phyloP scores from a whole-genome alignment of 2,888 invertebrate species.

The Elysia crispata region DNA sequence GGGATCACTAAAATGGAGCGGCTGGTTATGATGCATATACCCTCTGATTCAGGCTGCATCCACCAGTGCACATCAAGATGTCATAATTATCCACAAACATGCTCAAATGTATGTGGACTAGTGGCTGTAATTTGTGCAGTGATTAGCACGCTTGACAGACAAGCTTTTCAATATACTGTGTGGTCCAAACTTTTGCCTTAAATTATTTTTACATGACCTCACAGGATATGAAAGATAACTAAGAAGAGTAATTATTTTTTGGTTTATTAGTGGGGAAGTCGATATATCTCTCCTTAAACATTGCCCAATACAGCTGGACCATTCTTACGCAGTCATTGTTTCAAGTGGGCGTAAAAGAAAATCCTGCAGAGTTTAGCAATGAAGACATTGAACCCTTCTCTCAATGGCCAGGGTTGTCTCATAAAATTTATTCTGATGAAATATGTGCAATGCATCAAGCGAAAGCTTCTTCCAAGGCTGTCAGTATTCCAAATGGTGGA shows the following conservation, averaged over 20 bases:
- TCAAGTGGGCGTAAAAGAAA: too few relatives aligned
- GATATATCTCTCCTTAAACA: background rate
- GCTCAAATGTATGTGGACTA: background rate
- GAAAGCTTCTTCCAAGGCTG: too few relatives aligned
- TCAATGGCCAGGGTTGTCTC: too few relatives aligned
- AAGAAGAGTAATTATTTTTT: background rate
- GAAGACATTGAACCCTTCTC: too few relatives aligned
- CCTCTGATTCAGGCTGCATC: background rate
- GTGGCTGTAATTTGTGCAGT: background rate
- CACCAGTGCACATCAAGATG: background rate
- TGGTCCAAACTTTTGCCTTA: background rate
- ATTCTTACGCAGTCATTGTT: too few relatives aligned
- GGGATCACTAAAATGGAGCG: background rate
- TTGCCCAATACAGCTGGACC: too few relatives aligned
- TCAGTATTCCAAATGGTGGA: too few relatives aligned
- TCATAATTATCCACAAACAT: slow-evolving; percentile 1
- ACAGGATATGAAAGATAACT: background rate
- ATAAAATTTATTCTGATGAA: too few relatives aligned
- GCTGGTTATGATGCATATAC: background rate
- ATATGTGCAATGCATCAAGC: too few relatives aligned
- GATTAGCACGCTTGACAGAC: background rate
- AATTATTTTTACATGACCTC: background rate
- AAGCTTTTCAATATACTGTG: background rate
- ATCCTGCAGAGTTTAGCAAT: too few relatives aligned
- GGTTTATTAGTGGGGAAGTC: background rate